Percentiles rank a stretch among this genome's conserved stretches.
Conservation (phyloP, 2,888 invertebrate genomes). For the Torymus aiolomorphi region DNA sequence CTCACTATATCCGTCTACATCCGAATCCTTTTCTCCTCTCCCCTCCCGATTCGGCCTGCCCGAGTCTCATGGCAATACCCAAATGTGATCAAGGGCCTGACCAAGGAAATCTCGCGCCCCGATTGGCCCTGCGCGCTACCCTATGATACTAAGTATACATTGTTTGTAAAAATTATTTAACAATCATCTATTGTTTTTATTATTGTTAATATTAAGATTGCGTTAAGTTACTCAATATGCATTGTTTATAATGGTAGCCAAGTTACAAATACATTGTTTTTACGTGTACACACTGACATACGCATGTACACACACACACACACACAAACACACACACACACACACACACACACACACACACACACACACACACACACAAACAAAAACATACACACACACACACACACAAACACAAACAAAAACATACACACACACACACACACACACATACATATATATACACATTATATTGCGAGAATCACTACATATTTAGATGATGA, state of each 20-base stretch:
- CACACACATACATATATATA: no score
- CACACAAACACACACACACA: no score
- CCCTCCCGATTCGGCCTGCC: conserved; percentile 6
- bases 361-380: no score
- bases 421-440: no score
- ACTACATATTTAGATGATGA: no score
- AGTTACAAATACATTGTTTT: conserved; percentile 30
- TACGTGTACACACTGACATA: not conserved
- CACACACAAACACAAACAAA: no score
- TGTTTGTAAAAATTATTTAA: conserved; percentile 56
- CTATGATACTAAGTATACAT: conserved; percentile 52
- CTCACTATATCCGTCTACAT: no score
- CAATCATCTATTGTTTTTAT: conserved; percentile 62
- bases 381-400: no score
- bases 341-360: no score
- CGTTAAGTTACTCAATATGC: conserved; percentile 57
- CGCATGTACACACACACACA: no score
- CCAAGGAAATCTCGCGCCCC: conserved; percentile 47
- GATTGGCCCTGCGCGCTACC: conserved; percentile 34
- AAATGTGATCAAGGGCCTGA: conserved; percentile 53
- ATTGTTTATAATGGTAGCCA: conserved; percentile 48
- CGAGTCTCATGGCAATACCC: conserved; percentile 48
- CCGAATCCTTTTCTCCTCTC: not conserved
- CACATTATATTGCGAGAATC: no score
- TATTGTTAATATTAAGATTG: conserved; percentile 63